A percentile compares a stretch with the other conserved stretches of the same genome.
Evolutionary conservation across 2,888 invertebrate species (phyloP).

Genomic region (Neoascia interrupta): DNA sequence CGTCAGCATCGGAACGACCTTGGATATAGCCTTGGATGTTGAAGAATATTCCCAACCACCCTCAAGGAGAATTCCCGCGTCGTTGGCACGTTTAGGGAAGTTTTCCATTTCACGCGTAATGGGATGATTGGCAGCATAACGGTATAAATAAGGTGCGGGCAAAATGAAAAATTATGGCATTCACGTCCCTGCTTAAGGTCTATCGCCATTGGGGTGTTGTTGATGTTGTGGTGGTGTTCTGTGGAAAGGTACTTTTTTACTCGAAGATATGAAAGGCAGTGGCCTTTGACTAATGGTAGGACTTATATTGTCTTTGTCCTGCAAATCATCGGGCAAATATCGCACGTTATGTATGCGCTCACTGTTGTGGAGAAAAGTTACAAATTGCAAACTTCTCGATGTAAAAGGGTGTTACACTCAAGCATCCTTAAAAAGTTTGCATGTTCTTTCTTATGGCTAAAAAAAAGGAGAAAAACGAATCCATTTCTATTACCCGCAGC

Average conservation of each 20-base stretch:
- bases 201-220: slow-evolving; percentile 1
- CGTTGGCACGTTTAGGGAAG: background rate
- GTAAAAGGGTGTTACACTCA: too few species aligned
- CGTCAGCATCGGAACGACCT: slow-evolving; percentile 20
- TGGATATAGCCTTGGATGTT: slow-evolving; percentile 24
- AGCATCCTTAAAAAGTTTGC: too few species aligned
- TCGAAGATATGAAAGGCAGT: too few species aligned
- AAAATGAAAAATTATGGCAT: slow-evolving; percentile 3
- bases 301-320: too few species aligned
- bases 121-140: slow-evolving; percentile 9
- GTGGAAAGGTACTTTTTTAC: too few species aligned
- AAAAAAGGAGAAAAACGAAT: background rate
- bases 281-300: too few species aligned
- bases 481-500: too few species aligned
- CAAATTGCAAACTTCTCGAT: too few species aligned
- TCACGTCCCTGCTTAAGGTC: background rate
- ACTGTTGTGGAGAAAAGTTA: too few species aligned
- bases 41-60: background rate
- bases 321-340: too few species aligned
- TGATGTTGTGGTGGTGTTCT: background rate
- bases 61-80: background rate
- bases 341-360: too few species aligned
- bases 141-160: slow-evolving; percentile 2
- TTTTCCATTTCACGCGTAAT: background rate
- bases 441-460: background rate